phyloP scores from a whole-genome alignment of 2,888 invertebrate species.

The Tuberolachnus salignus region DNA sequence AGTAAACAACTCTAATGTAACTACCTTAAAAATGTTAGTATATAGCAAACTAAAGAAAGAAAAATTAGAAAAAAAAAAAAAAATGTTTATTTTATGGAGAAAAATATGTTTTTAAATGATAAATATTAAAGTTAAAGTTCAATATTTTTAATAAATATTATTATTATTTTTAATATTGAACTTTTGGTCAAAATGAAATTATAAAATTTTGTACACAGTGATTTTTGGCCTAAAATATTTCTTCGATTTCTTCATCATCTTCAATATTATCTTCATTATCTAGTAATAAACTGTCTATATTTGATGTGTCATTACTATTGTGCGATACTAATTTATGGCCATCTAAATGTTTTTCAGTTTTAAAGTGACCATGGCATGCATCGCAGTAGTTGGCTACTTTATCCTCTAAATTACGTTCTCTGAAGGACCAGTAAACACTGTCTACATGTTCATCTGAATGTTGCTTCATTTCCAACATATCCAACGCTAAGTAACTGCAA shows the following conservation, averaged over 20 bases:
- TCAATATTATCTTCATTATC: conserved; percentile 46
- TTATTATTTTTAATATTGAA: conserved; percentile 19
- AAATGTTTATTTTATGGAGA: not conserved
- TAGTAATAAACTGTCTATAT: conserved; percentile 37
- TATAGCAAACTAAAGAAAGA: not conserved
- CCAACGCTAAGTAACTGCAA: conserved; percentile 48
- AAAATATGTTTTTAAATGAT: not conserved
- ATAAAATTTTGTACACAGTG: conserved; percentile 21
- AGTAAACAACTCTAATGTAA: too few relatives aligned
- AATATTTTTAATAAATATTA: too few relatives aligned
- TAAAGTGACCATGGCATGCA: conserved; percentile 42
- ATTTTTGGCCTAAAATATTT: conserved; percentile 49
- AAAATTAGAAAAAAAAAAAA: too few relatives aligned
- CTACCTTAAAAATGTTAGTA: too few relatives aligned
- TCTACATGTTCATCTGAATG: conserved; percentile 55
- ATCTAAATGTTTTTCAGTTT: conserved; percentile 51
- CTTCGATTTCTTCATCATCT: conserved; percentile 53
- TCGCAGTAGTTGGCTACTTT: conserved; percentile 50
- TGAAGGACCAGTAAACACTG: conserved; percentile 54
- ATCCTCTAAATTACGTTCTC: conserved; percentile 39
- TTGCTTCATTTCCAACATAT: conserved; percentile 54
- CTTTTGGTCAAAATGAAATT: conserved; percentile 7
- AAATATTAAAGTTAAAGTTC: too few relatives aligned
- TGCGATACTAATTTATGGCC: conserved; percentile 52
- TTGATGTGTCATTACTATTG: conserved; percentile 47